These are phyloP conservation scores for Diacarnus erythraeanus DNA, from an alignment of 37 sponge, comb jelly and placozoan species.

Conservation along the genomic window DNA sequence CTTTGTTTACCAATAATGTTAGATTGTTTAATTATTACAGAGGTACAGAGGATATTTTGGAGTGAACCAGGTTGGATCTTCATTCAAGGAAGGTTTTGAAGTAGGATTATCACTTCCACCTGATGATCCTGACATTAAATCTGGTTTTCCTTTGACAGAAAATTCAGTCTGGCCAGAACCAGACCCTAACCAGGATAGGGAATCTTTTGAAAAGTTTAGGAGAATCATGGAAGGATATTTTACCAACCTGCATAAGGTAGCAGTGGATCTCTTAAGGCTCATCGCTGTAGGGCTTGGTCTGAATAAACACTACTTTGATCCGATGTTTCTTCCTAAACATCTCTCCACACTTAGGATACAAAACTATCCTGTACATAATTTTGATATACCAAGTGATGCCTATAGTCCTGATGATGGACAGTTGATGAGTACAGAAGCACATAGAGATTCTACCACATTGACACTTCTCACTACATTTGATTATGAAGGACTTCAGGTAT, in stretches of 20 bases:
- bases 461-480: conserved; percentile 19
- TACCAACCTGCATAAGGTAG: not conserved
- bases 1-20: not conserved
- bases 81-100: conserved; percentile 28
- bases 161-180: conserved; percentile 9
- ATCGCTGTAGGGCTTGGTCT: conserved; percentile 5
- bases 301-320: conserved; percentile 10
- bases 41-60: conserved; percentile 17
- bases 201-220: not conserved
- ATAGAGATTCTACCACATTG: not conserved
- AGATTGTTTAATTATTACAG: not conserved
- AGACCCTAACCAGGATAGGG: not conserved
- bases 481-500: conserved; percentile 25
- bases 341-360: conserved; percentile 15
- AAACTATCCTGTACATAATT: conserved; percentile 20
- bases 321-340: not conserved
- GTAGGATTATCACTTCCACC: not conserved
- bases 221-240: not conserved
- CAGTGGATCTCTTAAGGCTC: not conserved
- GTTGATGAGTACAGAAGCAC: conserved; percentile 6
- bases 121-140: conserved; percentile 1
- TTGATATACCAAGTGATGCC: conserved; percentile 14
- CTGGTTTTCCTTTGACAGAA: conserved; percentile 6
- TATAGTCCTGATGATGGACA: conserved; percentile 14
- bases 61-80: conserved; percentile 7